phyloP scores from a whole-genome alignment of 2,888 invertebrate species.

The Oscheius sp. region DNA sequence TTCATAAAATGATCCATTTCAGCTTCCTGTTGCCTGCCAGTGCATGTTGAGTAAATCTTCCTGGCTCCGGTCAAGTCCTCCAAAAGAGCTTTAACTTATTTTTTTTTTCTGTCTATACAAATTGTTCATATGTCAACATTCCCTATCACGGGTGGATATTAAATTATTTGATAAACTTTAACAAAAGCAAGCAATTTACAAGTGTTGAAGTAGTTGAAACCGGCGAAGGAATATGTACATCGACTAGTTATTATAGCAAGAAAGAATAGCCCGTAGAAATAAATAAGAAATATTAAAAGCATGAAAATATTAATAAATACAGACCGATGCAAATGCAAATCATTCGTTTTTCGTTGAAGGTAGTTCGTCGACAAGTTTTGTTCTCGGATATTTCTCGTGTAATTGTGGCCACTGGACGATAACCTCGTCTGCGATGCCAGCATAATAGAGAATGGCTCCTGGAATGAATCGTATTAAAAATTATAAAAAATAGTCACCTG shows the following conservation, averaged over 20 bases:
- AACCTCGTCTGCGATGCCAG: constrained; percentile 84
- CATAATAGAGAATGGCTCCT: constrained; percentile 81
- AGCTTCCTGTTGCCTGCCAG: constrained; percentile 68
- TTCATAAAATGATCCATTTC: constrained; percentile 20
- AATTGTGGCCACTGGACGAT: constrained; percentile 93
- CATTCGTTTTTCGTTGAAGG: neutral
- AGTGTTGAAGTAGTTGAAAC: neutral
- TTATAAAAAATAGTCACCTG: constrained; percentile 78
- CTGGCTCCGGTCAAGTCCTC: constrained; percentile 50
- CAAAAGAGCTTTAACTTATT: constrained; percentile 11
- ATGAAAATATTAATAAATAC: constrained; percentile 27
- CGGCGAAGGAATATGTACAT: neutral
- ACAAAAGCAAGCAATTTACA: too few species aligned
- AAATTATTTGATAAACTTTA: too few species aligned
- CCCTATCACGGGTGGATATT: too few species aligned
- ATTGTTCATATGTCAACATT: too few species aligned
- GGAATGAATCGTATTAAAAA: neutral
- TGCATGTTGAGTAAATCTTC: constrained; percentile 63
- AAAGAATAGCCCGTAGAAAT: too few species aligned
- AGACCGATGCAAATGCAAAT: neutral
- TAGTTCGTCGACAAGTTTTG: constrained; percentile 39
- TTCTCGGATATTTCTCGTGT: constrained; percentile 79
- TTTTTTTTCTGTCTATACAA: too few species aligned
- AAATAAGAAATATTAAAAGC: constrained; percentile 3
- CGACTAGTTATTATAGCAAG: neutral